Evolutionary conservation across 2,113 vertebrate species (phyloP).

Genomic region (Boulengeromyrus knoepffleri): DNA sequence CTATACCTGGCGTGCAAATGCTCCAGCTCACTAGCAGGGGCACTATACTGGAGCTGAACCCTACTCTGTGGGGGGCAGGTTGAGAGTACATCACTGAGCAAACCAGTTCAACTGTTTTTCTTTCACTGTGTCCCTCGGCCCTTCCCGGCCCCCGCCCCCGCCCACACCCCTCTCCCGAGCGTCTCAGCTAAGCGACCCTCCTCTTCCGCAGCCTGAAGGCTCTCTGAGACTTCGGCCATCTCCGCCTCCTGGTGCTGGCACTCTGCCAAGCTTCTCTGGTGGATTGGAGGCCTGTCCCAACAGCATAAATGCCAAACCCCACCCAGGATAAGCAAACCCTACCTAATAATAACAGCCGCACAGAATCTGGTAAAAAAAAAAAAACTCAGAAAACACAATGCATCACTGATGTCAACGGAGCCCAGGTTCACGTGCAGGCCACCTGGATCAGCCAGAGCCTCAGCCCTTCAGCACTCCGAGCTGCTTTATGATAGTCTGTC

Average conservation of each 20-base stretch:
- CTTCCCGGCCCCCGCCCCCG: neutral
- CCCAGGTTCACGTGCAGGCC: neutral
- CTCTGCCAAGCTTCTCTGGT: conserved; percentile 24
- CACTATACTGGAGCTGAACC: neutral
- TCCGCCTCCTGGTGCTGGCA: conserved; percentile 28
- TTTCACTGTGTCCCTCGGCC: neutral
- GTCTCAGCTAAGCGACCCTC: neutral
- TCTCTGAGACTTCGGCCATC: conserved; percentile 10
- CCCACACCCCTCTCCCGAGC: neutral
- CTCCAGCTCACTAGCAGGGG: neutral
- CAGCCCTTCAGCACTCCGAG: neutral
- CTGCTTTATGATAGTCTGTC: neutral
- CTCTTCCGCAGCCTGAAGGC: neutral
- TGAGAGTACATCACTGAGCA: neutral
- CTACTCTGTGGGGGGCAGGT: neutral
- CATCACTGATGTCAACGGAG: neutral
- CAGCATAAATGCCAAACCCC: conserved; percentile 38
- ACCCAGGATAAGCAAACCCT: conserved; percentile 40
- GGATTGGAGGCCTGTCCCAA: conserved; percentile 44
- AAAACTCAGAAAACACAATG: conserved; percentile 29
- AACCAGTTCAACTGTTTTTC: neutral
- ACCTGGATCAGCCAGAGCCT: neutral
- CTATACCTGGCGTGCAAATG: neutral
- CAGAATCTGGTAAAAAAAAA: conserved; percentile 8
- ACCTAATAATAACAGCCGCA: conserved; percentile 31